Evolutionary conservation across 1,140 invertebrate species (phyloP), one percentile per base, ranked within the genome.

Genomic region (Sesamia nonagrioides): DNA sequence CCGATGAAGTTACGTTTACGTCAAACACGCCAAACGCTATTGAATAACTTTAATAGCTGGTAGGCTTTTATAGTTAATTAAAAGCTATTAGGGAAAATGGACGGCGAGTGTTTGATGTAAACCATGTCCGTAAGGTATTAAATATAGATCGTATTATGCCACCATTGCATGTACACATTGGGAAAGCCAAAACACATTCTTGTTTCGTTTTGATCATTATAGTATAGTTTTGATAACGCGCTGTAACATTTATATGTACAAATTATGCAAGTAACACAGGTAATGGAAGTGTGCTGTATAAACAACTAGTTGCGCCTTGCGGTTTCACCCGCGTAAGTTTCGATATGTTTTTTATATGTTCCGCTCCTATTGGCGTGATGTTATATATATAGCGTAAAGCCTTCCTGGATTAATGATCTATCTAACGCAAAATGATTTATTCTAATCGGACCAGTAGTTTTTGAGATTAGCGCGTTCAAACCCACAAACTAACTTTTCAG

Each of bases 1-100:
- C 27, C 21, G 37, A 74, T 45, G 56, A 40, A 11, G 56, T 60
- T 45, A 60, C 56, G 21, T 33, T 60, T 40, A 40, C 37, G 6
- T 8, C 37, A 73, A 73, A 73, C 54, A 40, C 17, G 40, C n/a
- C 18, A 58, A 74, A 60, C 27, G 54, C 35, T n/a, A 9, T 56
- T 72, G 40, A 60, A 74, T 60, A 74, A 74, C 35, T 60, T 60
- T 40, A 42, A 60, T 74, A 54, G n/a, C 35, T 58, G 17, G 35
- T 73, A 50, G 56, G 73, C 42, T 75, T 63, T 63, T 61, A 63
- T 63, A 50, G 63, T 75, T 61, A 75, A 75, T 75, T 63, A 60
- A 69, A 61, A 61, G 21, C 40, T 27, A 73, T 73, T 73, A 73
- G 50, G 52, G 27, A 72, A 54, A 42, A 50, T 42, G 50, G 27